Conservation (phyloP, 2,113 vertebrate genomes). For the Calcarius ornatus region DNA sequence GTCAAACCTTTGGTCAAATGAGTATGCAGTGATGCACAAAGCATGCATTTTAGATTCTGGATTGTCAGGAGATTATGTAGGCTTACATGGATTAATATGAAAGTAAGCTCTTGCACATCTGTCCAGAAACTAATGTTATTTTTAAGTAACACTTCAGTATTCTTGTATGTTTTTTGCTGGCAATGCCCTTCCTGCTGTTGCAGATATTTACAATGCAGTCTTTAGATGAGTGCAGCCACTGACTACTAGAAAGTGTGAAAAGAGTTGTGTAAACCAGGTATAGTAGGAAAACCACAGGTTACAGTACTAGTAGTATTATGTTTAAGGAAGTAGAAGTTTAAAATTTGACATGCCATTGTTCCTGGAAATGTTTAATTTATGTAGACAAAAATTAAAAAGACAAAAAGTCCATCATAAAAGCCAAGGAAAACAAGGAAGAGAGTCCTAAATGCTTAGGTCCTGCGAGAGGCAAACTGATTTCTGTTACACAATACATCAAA, state of each 20-base stretch:
- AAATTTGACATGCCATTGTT: background rate
- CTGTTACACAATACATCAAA: background rate
- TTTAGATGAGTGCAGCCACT: background rate
- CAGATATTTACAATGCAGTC: background rate
- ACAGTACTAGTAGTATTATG: background rate
- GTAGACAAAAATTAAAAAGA: background rate
- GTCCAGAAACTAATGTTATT: slow-evolving; percentile 14
- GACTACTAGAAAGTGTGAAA: background rate
- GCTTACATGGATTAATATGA: slow-evolving; percentile 27
- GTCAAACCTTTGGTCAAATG: background rate
- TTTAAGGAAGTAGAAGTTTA: background rate
- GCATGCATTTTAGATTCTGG: background rate
- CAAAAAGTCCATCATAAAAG: background rate
- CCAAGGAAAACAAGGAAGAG: background rate
- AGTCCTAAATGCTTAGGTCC: background rate
- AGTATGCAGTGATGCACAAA: background rate
- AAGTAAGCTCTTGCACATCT: slow-evolving; percentile 44
- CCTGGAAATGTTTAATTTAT: background rate
- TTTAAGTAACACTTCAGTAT: background rate
- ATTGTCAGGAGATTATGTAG: slow-evolving; percentile 42
- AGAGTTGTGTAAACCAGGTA: background rate
- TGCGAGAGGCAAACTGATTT: background rate
- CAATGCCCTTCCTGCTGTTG: background rate
- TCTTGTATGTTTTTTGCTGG: background rate
- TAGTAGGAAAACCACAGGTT: background rate